These are phyloP conservation scores for Linurgus olivaceus DNA, from an alignment of 2,797 vertebrate species.

Conservation along the genomic window DNA sequence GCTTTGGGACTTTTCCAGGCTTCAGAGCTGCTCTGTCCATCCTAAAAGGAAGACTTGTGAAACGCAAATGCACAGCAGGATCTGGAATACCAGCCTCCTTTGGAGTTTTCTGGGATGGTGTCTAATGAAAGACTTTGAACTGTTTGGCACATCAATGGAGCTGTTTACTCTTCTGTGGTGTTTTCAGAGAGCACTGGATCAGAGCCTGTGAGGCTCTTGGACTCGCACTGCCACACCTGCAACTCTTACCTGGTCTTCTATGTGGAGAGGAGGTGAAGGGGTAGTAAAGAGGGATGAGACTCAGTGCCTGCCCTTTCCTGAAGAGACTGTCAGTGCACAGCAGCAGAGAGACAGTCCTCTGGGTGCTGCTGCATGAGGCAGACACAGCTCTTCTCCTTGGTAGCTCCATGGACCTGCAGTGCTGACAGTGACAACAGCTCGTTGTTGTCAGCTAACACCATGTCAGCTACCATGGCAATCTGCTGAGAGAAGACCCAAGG, in stretches of 20 bases:
- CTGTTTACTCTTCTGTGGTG: neutral
- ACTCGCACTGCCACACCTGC: rapidly evolving
- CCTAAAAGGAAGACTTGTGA: neutral
- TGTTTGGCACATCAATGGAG: neutral
- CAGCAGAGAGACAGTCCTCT: neutral
- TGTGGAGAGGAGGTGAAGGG: neutral
- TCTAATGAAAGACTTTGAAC: neutral
- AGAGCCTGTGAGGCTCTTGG: neutral
- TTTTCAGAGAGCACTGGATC: neutral
- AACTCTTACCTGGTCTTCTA: neutral
- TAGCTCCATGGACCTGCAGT: neutral
- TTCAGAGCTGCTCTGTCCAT: neutral
- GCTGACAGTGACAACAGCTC: neutral
- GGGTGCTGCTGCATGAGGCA: neutral
- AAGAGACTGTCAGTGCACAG: neutral
- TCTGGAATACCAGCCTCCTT: neutral
- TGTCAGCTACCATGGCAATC: neutral
- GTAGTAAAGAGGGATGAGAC: neutral
- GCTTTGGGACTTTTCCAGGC: neutral
- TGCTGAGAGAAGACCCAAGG: neutral
- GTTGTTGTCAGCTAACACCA: neutral
- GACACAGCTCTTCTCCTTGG: neutral
- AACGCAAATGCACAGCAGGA: neutral
- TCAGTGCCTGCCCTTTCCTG: neutral
- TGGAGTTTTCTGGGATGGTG: neutral